These are phyloP conservation scores for Gasterosteus aculeatus DNA, from an alignment of 2,113 vertebrate species.

Conservation along the genomic window DNA sequence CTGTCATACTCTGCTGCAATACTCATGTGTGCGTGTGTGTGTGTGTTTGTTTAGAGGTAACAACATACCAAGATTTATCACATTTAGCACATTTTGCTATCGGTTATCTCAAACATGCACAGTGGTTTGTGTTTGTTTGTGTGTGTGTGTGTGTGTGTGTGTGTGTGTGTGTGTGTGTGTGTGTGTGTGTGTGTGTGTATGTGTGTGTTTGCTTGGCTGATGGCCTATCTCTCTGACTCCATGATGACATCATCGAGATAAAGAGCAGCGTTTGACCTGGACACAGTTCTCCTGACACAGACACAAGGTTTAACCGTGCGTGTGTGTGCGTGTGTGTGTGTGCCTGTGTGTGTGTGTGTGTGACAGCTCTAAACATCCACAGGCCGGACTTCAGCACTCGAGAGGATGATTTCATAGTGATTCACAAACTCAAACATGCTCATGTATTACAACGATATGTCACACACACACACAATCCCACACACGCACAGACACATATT, in stretches of 20 bases:
- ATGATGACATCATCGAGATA: slow-evolving; percentile 19
- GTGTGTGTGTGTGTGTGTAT: not conserved
- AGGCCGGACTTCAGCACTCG: slow-evolving; percentile 18
- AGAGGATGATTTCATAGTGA: slow-evolving; percentile 34
- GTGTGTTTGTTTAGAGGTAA: not conserved
- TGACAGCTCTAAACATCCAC: slow-evolving; percentile 7
- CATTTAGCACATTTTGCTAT: not conserved
- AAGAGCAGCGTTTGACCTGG: slow-evolving; percentile 49
- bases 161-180: not conserved
- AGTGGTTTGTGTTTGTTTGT: not conserved
- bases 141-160: not conserved
- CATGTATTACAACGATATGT: not conserved
- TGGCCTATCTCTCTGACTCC: slow-evolving; percentile 33
- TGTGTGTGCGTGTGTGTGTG: slow-evolving; percentile 22
- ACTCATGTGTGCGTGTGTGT: not conserved
- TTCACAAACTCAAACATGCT: slow-evolving; percentile 22
- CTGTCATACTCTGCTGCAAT: slow-evolving; percentile 15
- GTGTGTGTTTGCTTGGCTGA: slow-evolving; percentile 24
- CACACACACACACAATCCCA: not conserved
- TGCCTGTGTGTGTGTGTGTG: slow-evolving; percentile 19
- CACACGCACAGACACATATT: not conserved
- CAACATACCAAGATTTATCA: slow-evolving; percentile 15
- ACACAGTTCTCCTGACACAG: slow-evolving; percentile 7
- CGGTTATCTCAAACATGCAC: slow-evolving; percentile 3
- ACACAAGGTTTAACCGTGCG: slow-evolving; percentile 13